Evolutionary conservation across 2,113 vertebrate genomes (phyloP).

Genomic region (Podarcis muralis): DNA sequence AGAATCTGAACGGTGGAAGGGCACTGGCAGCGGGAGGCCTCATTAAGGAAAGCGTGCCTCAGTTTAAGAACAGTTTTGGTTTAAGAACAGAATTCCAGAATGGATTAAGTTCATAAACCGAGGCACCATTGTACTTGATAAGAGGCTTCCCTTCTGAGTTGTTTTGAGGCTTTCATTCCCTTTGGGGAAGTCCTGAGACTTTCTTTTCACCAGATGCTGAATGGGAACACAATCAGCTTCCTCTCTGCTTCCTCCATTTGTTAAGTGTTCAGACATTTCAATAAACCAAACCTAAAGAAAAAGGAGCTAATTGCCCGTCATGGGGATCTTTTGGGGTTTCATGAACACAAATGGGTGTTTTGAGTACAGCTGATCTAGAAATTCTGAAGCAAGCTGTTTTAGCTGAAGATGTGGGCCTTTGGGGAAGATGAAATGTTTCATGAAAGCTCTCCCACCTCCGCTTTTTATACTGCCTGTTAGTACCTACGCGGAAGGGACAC

Average conservation of each 20-base stretch:
- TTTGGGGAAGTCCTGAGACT: background rate
- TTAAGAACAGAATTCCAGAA: too few relatives aligned
- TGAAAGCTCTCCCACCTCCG: too few relatives aligned
- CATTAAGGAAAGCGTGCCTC: too few relatives aligned
- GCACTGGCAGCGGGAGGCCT: too few relatives aligned
- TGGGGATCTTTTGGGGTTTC: background rate
- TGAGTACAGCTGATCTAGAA: background rate
- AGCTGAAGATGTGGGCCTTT: too few relatives aligned
- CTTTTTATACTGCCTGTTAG: too few relatives aligned
- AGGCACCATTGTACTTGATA: background rate
- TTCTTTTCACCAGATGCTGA: background rate
- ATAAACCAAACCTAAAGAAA: background rate
- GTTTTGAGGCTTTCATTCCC: background rate
- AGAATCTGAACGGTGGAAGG: too few relatives aligned
- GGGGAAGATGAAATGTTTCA: too few relatives aligned
- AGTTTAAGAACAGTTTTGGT: too few relatives aligned
- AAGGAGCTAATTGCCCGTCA: background rate
- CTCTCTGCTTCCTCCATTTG: background rate
- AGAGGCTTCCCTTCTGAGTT: background rate
- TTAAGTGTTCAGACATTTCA: background rate
- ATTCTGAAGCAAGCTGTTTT: background rate
- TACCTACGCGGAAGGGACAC: too few relatives aligned
- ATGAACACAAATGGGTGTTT: background rate
- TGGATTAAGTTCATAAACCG: too few relatives aligned
- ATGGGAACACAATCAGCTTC: background rate